phyloP scores from a whole-genome alignment of 2,113 vertebrate species.

The Spea bombifrons region DNA sequence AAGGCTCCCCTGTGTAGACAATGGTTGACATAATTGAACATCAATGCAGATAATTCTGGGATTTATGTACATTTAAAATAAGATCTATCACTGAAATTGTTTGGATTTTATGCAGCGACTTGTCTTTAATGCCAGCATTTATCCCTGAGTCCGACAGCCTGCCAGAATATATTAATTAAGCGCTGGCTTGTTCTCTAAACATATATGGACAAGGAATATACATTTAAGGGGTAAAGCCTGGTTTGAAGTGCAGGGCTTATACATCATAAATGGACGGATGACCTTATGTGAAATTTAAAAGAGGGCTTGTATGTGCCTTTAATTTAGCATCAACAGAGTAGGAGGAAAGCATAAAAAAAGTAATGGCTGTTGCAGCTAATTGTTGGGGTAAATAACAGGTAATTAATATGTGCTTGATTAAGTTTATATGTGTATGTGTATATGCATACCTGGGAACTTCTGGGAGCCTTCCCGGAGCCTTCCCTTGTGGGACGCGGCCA shows the following conservation, averaged over 20 bases:
- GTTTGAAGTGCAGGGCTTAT: background rate
- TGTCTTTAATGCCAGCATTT: conserved; percentile 19
- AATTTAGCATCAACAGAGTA: background rate
- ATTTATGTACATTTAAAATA: conserved; percentile 48
- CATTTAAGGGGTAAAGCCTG: background rate
- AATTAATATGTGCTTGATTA: too few relatives aligned
- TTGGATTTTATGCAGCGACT: conserved; percentile 44
- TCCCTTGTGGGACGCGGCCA: too few relatives aligned
- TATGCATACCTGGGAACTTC: too few relatives aligned
- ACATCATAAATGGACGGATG: background rate
- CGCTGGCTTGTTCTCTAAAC: background rate
- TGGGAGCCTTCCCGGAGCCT: too few relatives aligned
- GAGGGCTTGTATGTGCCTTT: background rate
- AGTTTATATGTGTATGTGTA: too few relatives aligned
- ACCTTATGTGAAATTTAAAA: background rate
- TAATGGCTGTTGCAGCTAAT: too few relatives aligned
- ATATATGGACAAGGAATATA: background rate
- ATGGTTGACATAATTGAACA: conserved; percentile 49
- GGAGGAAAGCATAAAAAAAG: too few relatives aligned
- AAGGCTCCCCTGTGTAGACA: conserved; percentile 44
- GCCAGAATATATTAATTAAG: conserved; percentile 28
- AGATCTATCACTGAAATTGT: conserved; percentile 44
- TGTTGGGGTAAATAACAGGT: too few relatives aligned
- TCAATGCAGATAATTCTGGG: conserved; percentile 46
- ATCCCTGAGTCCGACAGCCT: conserved; percentile 24